Base-by-base conservation (phyloP, 2,113 vertebrate species). In the Neolamprologus variostigma region DNA sequence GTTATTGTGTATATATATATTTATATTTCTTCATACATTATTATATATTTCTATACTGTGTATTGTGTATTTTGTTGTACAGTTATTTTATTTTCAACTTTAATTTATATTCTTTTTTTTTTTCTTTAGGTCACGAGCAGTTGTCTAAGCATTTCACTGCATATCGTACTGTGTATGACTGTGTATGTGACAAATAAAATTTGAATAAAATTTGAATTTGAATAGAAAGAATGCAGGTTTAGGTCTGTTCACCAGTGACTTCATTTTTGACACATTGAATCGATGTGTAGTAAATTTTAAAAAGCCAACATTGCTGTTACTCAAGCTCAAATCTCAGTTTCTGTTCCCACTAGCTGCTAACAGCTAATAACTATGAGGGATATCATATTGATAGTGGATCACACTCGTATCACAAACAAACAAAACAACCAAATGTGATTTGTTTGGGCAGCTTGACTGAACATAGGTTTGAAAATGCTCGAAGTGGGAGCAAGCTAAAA, bases 321-420 rank as follows among this genome's bases (percentile, higher is more conserved):
- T 68, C 19, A 8, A 68, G 35, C 11, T 68, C 12, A 68, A 14
- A 68, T 40, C 35, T 40, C 2, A 14, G n/a, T 14, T 68, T 68
- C 35, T 68, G 35, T 40, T 68, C n/a, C 12, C 3, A 68, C 35
- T 68, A 40, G 7, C n/a, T 66, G 63, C 35, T 71, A 71, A 42
- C 13, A 42, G 37, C n/a, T 71, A 23, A 26, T 0, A 23, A 23
- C 37, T 71, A 71, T 71, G 0, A 71, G 37, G 8, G n/a, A 14
- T 40, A 40, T 9, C 21, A 23, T 42, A 71, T 71, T 71, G 63
- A 14, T 68, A 68, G 31, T 0, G 63, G 35, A 14, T 73, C 21
- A 0, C 21, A 17, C 21, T 71, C 2, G 3, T 9, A 42, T 40
- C 0, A 71, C 8, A 42, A 42, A 16, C 35, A 42, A 71, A 23